These are phyloP conservation scores for Phenganax subtilis DNA, from an alignment of 92 coral and sea anemone genomes.

Conservation along the genomic window DNA sequence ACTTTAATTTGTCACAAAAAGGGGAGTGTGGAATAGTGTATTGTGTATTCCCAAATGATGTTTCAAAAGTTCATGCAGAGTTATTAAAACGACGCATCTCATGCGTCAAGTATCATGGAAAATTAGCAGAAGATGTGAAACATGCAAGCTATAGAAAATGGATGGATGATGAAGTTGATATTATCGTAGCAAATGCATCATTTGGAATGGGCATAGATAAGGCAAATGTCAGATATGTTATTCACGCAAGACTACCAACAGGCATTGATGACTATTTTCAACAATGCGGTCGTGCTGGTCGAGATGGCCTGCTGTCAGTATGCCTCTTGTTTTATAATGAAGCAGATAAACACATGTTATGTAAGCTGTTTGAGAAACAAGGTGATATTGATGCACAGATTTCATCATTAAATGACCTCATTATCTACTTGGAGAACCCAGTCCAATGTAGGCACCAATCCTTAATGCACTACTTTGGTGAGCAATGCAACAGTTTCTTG, in stretches of 20 bases:
- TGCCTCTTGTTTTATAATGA: constrained; percentile 25
- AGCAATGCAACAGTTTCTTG: constrained; percentile 4
- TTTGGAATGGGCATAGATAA: constrained; percentile 50
- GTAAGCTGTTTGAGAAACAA: constrained; percentile 32
- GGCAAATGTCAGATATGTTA: constrained; percentile 27
- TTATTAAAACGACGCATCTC: constrained; percentile 22
- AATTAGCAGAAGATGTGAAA: constrained; percentile 42
- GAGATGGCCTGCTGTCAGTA: constrained; percentile 36
- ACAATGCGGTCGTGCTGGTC: constrained; percentile 16
- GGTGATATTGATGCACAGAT: not conserved
- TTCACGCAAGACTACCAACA: constrained; percentile 45
- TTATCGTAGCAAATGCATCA: constrained; percentile 47
- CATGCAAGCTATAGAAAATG: constrained; percentile 29
- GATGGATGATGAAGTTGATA: constrained; percentile 31
- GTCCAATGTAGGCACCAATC: constrained; percentile 29
- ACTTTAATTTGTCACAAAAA: constrained; percentile 3
- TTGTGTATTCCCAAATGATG: constrained; percentile 44
- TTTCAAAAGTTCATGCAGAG: constrained; percentile 41
- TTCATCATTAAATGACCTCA: constrained; percentile 29
- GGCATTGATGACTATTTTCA: constrained; percentile 40
- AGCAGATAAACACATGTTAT: constrained; percentile 34
- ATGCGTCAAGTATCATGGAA: constrained; percentile 48
- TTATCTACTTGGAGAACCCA: constrained; percentile 39
- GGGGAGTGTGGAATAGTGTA: constrained; percentile 40
- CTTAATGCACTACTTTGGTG: constrained; percentile 44